Evolutionary conservation across 2,113 vertebrate species (phyloP), one percentile per base, ranked within the genome.

Genomic region (Zapus hudsonius): DNA sequence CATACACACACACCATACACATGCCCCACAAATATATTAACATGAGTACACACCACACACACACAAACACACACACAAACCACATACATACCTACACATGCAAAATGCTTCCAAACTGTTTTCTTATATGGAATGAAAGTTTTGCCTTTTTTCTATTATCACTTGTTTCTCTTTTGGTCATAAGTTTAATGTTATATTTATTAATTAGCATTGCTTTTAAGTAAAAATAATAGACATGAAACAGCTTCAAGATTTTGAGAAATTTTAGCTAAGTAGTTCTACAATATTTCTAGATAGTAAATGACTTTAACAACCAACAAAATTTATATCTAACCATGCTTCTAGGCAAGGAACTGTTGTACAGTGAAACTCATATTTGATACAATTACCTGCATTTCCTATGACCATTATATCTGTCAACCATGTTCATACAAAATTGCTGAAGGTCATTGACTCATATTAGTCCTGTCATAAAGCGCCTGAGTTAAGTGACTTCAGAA

Each of bases 381-480:
- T 96, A 44, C 63, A 96, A 95, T 97, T 97, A 97, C 96, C 86
- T 96, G 15, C 69, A 94, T 97, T 91, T 97, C 82, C 96, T 97
- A 89, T 47, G 70, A 92, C 59, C 57, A 95, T 96, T 97, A 92
- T 96, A 96, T 95, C 67, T 97, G 85, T 88, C 95, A 97, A 90
- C 87, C 90, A 81, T 29, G 63, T 81, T 97, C 91, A 87, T 89
- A 95, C 38, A 94, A 93, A 97, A 97, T 87, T 95, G 95, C n/a
- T 94, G 63, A 97, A 96, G 6, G 33, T 69, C 95, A 92, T 12
- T 94, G 84, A 70, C 33, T 94, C 75, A 61, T 97, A 90, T 87
- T 97, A 96, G 13, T 89, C 76, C 94, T 93, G 84, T 84, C 94
- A 87, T 57, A 84, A 17, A 52, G 13, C 80, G 40, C 47, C 52